phyloP scores from a whole-genome alignment of 2,797 vertebrate species.

The Rhabdomys pumilio region DNA sequence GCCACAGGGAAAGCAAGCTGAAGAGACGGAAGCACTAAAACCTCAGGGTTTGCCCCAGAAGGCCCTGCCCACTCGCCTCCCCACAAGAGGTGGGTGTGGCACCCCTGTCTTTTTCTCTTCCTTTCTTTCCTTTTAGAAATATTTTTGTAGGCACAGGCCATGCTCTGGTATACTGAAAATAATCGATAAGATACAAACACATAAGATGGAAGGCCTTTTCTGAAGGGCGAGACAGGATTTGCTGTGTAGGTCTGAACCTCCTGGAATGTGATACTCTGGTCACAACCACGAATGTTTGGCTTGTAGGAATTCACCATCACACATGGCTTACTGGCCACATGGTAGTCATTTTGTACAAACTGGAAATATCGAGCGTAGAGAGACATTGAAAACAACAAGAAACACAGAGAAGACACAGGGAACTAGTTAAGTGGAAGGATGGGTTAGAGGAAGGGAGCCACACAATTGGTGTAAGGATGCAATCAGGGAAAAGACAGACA shows the following conservation, averaged over 20 bases:
- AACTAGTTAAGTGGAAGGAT: background rate
- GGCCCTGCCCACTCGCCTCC: constrained; percentile 61
- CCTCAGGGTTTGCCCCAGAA: constrained; percentile 65
- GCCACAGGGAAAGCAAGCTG: constrained; percentile 71
- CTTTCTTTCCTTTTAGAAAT: background rate
- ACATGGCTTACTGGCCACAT: background rate
- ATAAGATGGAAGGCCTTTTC: background rate
- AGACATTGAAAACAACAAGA: background rate
- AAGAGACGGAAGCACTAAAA: constrained; percentile 70
- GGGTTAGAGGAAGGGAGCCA: background rate
- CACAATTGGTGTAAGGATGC: background rate
- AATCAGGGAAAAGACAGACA: background rate
- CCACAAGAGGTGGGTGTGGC: constrained; percentile 87
- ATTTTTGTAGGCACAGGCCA: background rate
- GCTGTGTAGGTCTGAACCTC: background rate
- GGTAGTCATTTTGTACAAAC: background rate
- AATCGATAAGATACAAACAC: background rate
- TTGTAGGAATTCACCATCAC: background rate
- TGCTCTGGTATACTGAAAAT: constrained; percentile 32
- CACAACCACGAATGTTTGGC: background rate
- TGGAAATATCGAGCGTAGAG: background rate
- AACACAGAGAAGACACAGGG: background rate
- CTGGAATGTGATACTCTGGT: background rate
- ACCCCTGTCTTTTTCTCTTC: background rate
- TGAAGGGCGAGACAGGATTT: background rate